These are phyloP conservation scores for Oceanodroma leucorhoa DNA, from an alignment of 2,797 vertebrate genomes.

Conservation along the genomic window DNA sequence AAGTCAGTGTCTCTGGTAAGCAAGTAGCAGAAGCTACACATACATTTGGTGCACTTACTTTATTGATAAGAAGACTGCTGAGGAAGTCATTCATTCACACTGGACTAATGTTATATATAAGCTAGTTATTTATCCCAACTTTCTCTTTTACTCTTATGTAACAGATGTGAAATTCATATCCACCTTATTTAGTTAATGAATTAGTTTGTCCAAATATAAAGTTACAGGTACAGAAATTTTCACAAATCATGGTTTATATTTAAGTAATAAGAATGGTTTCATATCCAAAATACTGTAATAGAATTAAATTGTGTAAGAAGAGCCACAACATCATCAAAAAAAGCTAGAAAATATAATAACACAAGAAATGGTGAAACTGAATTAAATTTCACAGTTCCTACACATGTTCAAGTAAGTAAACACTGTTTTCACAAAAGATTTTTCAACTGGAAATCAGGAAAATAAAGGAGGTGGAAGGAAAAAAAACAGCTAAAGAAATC, in stretches of 20 bases:
- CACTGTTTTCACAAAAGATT: neutral
- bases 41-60: neutral
- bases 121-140: neutral
- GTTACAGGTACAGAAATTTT: conserved; percentile 22
- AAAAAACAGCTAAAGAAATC: neutral
- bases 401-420: neutral
- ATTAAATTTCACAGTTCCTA: neutral
- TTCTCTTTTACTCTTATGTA: conserved; percentile 21
- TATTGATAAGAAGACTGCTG: neutral
- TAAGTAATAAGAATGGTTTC: conserved; percentile 20
- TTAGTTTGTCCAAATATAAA: conserved; percentile 24
- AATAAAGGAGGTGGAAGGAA: neutral
- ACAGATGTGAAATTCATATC: conserved; percentile 44
- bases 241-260: conserved; percentile 36
- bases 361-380: neutral
- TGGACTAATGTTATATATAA: neutral
- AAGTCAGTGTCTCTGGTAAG: neutral
- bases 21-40: neutral
- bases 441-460: neutral
- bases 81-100: neutral
- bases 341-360: neutral
- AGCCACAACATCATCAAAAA: neutral
- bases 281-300: conserved; percentile 32
- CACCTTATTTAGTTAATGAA: conserved; percentile 39
- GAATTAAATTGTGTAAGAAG: conserved; percentile 26